phyloP scores from a whole-genome alignment of 1,140 invertebrate genomes.

The Platyscapa corneri region DNA sequence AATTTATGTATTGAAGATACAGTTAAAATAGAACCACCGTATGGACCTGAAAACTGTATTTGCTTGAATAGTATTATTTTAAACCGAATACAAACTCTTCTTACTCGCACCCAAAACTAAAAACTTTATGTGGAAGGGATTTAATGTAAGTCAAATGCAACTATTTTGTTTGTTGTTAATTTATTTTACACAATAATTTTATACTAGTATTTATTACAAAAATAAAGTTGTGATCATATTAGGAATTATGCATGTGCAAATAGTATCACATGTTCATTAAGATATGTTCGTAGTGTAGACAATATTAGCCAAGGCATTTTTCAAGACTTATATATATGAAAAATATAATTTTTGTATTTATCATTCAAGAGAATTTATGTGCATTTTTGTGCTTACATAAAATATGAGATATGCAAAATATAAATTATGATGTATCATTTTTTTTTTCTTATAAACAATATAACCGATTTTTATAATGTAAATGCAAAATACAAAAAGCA shows the following conservation, averaged over 20 bases:
- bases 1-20: conserved; percentile 63
- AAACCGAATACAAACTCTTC: conserved; percentile 65
- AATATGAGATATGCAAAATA: conserved; percentile 25
- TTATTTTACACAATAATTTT: conserved; percentile 57
- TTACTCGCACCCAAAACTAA: conserved; percentile 8
- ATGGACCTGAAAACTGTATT: conserved; percentile 63
- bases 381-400: conserved; percentile 3
- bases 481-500: not conserved
- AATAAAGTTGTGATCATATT: conserved; percentile 58
- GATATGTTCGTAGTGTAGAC: conserved; percentile 28
- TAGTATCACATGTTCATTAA: conserved; percentile 34
- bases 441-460: conserved; percentile 23
- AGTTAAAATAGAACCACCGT: conserved; percentile 68
- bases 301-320: conserved; percentile 25
- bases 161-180: conserved; percentile 54
- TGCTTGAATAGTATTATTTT: conserved; percentile 67
- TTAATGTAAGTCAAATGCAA: conserved; percentile 31
- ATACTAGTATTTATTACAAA: conserved; percentile 59
- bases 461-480: not conserved
- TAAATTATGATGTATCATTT: not conserved
- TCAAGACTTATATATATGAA: conserved; percentile 25
- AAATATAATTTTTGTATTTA: conserved; percentile 22
- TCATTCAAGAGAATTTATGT: conserved; percentile 13
- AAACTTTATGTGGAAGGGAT: conserved; percentile 16
- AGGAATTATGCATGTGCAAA: conserved; percentile 51